Evolutionary conservation across 2,113 vertebrate genomes (phyloP), one percentile per base, ranked within the genome.

Genomic region (Platysternon megacephalum): DNA sequence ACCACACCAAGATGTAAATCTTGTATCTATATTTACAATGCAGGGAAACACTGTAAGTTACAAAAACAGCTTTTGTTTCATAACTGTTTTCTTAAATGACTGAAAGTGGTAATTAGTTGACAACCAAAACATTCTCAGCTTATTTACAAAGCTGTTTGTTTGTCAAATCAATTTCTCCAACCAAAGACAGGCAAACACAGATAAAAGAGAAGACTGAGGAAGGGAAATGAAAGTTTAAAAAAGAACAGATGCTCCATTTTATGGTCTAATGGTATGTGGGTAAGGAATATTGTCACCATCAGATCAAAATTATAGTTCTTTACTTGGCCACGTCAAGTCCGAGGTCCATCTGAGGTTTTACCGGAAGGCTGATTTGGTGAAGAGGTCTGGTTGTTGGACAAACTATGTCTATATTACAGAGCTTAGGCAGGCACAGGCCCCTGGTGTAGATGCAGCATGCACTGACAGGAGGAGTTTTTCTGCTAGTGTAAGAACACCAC

Each of bases 1-100:
- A 87, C 82, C 82, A 80, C 26, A 32, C 22, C 76, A 83, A 86
- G 28, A 79, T 56, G 1, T 53, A 79, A 53, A 29, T 74, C 3
- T 74, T 90, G 82, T 68, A 13, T 42, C 76, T 84, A 32, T 61
- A 61, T 61, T 61, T 61, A 32, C 56, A 72, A 72, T 21, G 19
- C 35, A 39, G 16, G n/a, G 44, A 89, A 84, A 86, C 58, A 85
- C 3, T 82, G 87, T 16, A 90, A 83, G 74, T 44, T 48, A 87
- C 61, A 82, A 95, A 65, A 95, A 4, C n/a, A 95, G 44, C 2
- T 82, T 94, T 91, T 91, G 39, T 88, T 94, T 88, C 84, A 44
- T 78, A 84, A 5, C 32, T 88, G 46, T 55, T 78, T 93, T 58
- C n/a, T 39, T 39, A 91, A 92, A 88, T 84, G 51, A 93, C 82